A percentile compares a stretch with the other conserved stretches of the same genome.
Conservation (phyloP, 2,113 vertebrate species). For the Tyrannus savana region DNA sequence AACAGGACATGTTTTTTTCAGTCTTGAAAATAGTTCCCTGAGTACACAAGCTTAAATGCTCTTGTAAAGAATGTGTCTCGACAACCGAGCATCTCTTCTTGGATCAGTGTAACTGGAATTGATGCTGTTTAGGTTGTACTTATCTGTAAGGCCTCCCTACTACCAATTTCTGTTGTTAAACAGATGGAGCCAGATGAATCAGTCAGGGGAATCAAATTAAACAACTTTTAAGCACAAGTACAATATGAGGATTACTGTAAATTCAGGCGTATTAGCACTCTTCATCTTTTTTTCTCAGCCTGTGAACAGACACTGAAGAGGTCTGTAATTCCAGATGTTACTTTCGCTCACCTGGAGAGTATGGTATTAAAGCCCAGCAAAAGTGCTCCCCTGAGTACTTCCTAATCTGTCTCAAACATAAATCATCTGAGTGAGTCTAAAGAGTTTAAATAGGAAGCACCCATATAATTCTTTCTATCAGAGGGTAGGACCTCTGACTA, state of each 20-base stretch:
- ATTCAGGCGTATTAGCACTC: neutral
- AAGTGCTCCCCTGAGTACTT: neutral
- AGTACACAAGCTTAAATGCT: neutral
- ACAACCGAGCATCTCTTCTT: neutral
- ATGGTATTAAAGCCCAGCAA: neutral
- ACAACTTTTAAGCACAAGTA: neutral
- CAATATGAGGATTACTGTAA: neutral
- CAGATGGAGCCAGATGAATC: neutral
- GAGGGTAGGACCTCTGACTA: neutral
- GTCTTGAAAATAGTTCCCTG: neutral
- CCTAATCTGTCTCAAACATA: neutral
- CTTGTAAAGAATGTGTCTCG: neutral
- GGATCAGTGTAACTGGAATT: neutral
- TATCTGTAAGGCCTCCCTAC: neutral
- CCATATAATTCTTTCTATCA: neutral
- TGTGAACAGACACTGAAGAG: neutral
- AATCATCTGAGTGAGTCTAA: neutral
- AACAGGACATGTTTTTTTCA: neutral
- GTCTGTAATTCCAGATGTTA: neutral
- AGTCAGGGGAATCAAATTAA: neutral
- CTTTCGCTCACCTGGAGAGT: neutral
- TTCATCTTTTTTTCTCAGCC: neutral
- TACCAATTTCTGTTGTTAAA: neutral
- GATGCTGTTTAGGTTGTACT: neutral
- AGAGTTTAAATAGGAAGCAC: neutral